Base-by-base conservation (phyloP, 2,113 vertebrate species). In the Alosa alosa region DNA sequence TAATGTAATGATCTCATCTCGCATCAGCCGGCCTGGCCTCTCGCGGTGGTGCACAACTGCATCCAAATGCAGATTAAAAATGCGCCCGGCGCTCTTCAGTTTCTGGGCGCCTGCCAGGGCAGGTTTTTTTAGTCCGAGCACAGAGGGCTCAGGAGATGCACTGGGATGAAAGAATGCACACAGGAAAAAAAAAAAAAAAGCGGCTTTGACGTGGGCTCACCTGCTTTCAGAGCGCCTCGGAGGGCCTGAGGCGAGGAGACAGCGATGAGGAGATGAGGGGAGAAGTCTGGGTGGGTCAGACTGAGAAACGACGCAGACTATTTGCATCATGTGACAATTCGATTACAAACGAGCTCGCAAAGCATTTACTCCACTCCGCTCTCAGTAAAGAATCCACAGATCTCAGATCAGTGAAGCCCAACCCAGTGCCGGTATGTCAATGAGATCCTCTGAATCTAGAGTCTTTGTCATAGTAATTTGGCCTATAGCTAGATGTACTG, bases 1-100 rank as follows among this genome's bases (percentile, higher is more conserved):
- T 83, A 88, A 86, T 81, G 64, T 83, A 84, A 89, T 83, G 49
- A 86, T 88, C 84, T 87, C 87, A 87, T 88, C 82, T 75, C 44
- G 13, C 83, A 87, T 86, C 52, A n/a, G 57, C 55, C 25, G 11
- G 11, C 72, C 82, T 88, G n/a, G n/a, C n/a, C 84, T 89, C 81
- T 31, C 41, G 41, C 41, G 41, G 41, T 3, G 18, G 57, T 39
- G 82, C 46, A 50, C 68, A 83, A 57, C 81, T 46, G 68, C 11
- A 50, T 52, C 82, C n/a, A 82, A 49, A 83, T 68, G 84, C 87
- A 52, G 84, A 89, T 90, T 87, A 81, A 83, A 85, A 87, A 20
- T 25, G 0, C 36, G 45, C 41, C 13, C 18, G 20, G 84, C 49
- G 86, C 85, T 86, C 68, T 64, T 81, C 10, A 36, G 72, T 78